Conservation (phyloP, 2,113 vertebrate species). For the cattle (Bos taurus) region ARS-UCD2.0 NC_037344.1:43521001-43521500, state of each 20-base stretch:
- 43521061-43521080: background rate
- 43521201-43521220: background rate
- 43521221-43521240: background rate
- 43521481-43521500: slow-evolving; percentile 97
- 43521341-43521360: fast-evolving
- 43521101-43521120: background rate
- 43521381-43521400: background rate
- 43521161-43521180: background rate
- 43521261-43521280: background rate
- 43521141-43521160: background rate
- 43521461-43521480: slow-evolving; percentile 97
- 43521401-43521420: fast-evolving
- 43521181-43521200: background rate
- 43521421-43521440: slow-evolving; percentile 84
- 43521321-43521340: background rate
- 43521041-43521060: background rate
- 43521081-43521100: slow-evolving; percentile 4
- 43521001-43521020: slow-evolving; percentile 26
- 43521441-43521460: slow-evolving; percentile 98
- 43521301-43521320: background rate
- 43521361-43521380: fast-evolving
- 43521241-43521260: background rate
- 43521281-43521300: background rate
- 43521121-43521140: background rate
- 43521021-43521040: slow-evolving; percentile 5